These are phyloP conservation scores for Atractosteus spatula DNA, from an alignment of 2,113 vertebrate genomes.

Conservation along the genomic window DNA sequence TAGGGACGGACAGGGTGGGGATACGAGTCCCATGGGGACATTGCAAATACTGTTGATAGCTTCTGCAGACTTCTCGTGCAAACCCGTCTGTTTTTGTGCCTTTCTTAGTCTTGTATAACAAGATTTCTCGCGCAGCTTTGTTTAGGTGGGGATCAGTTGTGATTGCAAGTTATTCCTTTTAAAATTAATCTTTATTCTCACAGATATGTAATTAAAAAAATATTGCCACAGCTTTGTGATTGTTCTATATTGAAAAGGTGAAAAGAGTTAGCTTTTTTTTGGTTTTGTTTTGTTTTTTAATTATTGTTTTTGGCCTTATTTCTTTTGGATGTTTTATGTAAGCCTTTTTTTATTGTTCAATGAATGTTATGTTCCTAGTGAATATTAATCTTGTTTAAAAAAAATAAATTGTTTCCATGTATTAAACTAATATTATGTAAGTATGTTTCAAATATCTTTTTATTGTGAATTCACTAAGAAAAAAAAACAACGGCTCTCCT, in stretches of 20 bases:
- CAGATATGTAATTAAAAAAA: slow-evolving; percentile 62
- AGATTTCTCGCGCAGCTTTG: slow-evolving; percentile 68
- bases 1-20: neutral
- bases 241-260: slow-evolving; percentile 60
- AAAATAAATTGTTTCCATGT: slow-evolving; percentile 40
- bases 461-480: slow-evolving; percentile 57
- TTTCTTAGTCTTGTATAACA: slow-evolving; percentile 66
- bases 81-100: slow-evolving; percentile 69
- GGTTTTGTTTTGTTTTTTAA: slow-evolving; percentile 41
- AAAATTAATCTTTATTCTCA: slow-evolving; percentile 43
- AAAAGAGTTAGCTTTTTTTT: slow-evolving; percentile 48
- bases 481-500: slow-evolving; percentile 20
- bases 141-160: slow-evolving; percentile 62
- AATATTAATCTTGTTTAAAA: slow-evolving; percentile 65
- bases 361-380: slow-evolving; percentile 71
- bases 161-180: slow-evolving; percentile 57
- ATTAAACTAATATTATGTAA: slow-evolving; percentile 43
- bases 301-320: slow-evolving; percentile 12
- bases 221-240: slow-evolving; percentile 55
- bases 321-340: slow-evolving; percentile 37
- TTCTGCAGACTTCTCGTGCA: slow-evolving; percentile 67
- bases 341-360: slow-evolving; percentile 55
- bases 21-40: slow-evolving; percentile 37
- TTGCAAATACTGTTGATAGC: slow-evolving; percentile 61
- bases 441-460: slow-evolving; percentile 49